These are phyloP conservation scores for Palythoa grandis DNA, from an alignment of 92 coral and sea anemone species.

Conservation along the genomic window DNA sequence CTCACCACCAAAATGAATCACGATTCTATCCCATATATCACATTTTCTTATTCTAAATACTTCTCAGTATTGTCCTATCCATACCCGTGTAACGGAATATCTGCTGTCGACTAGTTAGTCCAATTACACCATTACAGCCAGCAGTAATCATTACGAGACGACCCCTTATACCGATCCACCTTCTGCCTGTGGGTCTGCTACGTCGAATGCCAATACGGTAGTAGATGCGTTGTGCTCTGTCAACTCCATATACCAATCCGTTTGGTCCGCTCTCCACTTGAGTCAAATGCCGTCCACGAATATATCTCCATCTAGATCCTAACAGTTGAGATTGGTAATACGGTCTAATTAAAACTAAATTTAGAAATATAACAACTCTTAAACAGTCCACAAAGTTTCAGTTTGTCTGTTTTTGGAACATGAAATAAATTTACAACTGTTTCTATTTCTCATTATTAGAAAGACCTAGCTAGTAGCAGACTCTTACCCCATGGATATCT, in stretches of 20 bases:
- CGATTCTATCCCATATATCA: not conserved
- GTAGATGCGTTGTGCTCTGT: slow-evolving; percentile 18
- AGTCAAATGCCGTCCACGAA: slow-evolving; percentile 4
- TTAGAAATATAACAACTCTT: no score
- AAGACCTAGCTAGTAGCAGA: no score
- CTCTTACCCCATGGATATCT: slow-evolving; percentile 27
- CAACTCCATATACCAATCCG: slow-evolving; percentile 42
- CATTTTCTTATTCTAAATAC: not conserved
- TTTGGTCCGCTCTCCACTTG: slow-evolving; percentile 59
- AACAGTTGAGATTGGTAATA: not conserved
- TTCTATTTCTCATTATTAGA: no score
- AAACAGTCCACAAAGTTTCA: no score
- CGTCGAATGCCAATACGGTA: slow-evolving; percentile 40
- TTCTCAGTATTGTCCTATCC: not conserved
- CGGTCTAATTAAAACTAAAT: not conserved
- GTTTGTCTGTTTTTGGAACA: no score
- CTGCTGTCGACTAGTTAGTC: slow-evolving; percentile 11
- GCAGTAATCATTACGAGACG: slow-evolving; percentile 30
- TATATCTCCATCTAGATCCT: slow-evolving; percentile 21
- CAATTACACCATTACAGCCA: slow-evolving; percentile 45
- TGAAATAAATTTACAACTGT: no score
- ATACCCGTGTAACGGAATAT: slow-evolving; percentile 36
- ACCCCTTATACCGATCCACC: slow-evolving; percentile 35
- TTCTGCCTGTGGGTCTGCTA: slow-evolving; percentile 15
- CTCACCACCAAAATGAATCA: not conserved